phyloP scores from a whole-genome alignment of 2,888 invertebrate genomes.

The Xanthostigma xanthostigma region DNA sequence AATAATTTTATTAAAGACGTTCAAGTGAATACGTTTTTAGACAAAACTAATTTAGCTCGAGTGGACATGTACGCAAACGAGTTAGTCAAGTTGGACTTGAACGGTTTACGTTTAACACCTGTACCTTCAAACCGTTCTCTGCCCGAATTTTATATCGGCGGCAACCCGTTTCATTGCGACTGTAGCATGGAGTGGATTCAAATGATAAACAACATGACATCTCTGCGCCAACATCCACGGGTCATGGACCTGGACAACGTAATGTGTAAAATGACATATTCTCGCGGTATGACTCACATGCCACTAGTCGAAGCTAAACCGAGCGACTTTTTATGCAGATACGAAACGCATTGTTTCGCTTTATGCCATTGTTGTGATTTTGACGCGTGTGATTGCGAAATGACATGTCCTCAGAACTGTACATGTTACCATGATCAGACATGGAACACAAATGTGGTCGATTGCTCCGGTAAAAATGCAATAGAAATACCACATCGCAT shows the following conservation, averaged over 20 bases:
- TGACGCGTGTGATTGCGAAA: constrained; percentile 92
- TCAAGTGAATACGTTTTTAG: constrained; percentile 72
- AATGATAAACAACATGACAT: constrained; percentile 72
- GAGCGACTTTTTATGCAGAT: constrained; percentile 80
- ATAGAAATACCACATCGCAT: constrained; percentile 68
- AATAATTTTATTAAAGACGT: constrained; percentile 73
- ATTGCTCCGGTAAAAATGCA: constrained; percentile 70
- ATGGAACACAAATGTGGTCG: constrained; percentile 86
- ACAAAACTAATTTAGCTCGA: constrained; percentile 68
- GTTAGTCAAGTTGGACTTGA: constrained; percentile 65
- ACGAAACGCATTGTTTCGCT: constrained; percentile 86
- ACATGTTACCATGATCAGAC: constrained; percentile 89
- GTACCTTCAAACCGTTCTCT: constrained; percentile 56
- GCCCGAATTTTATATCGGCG: constrained; percentile 81
- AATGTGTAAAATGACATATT: constrained; percentile 74
- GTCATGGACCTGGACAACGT: constrained; percentile 82
- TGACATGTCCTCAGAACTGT: constrained; percentile 89
- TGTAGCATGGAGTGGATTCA: constrained; percentile 94
- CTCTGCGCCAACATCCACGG: constrained; percentile 67
- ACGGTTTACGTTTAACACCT: constrained; percentile 62
- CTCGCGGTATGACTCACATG: constrained; percentile 60
- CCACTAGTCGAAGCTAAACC: constrained; percentile 61
- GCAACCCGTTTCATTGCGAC: constrained; percentile 88
- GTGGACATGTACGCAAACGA: constrained; percentile 85
- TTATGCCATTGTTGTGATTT: constrained; percentile 93